Percentiles rank a stretch among this genome's conserved stretches.
Conservation (phyloP, 1,140 invertebrate species). For the Chymomyza costata region DNA sequence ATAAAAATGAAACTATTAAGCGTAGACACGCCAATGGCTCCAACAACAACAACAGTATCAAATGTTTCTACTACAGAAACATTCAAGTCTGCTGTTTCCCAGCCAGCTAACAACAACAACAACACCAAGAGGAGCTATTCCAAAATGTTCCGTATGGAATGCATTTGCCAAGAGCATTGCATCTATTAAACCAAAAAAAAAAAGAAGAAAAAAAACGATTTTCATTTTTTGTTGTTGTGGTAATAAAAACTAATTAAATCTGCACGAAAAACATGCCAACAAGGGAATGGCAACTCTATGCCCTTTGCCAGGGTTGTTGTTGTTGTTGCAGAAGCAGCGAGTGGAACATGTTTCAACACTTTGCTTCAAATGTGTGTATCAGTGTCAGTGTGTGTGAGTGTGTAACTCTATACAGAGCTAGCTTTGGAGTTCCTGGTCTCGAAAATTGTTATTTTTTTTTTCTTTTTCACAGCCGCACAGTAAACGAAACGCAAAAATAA, state of each 20-base stretch:
- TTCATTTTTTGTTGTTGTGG: conserved; percentile 39
- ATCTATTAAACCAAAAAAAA: no score
- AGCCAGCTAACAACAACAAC: no score
- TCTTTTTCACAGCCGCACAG: no score
- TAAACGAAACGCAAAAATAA: no score
- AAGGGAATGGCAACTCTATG: conserved; percentile 3
- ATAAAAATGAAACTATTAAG: conserved; percentile 51
- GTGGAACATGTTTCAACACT: conserved; percentile 62
- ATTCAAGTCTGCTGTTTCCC: no score
- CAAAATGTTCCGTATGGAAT: conserved; percentile 45
- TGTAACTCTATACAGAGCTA: no score
- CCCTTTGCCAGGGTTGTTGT: conserved; percentile 1
- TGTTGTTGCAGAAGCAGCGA: conserved; percentile 8
- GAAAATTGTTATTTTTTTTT: no score
- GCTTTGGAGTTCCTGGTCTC: background rate
- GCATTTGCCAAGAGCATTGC: conserved; percentile 16
- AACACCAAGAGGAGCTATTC: conserved; percentile 21
- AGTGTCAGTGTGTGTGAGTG: background rate
- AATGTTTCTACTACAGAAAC: no score
- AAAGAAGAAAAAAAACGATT: conserved; percentile 17
- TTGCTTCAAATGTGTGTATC: conserved; percentile 36
- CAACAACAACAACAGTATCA: conserved; percentile 1
- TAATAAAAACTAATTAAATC: conserved; percentile 71
- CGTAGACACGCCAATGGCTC: background rate
- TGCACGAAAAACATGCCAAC: conserved; percentile 44